Evolutionary conservation across 53 echinoderm and acorn worm genomes (phyloP).

Genomic region (Temnopleurus reevesii): DNA sequence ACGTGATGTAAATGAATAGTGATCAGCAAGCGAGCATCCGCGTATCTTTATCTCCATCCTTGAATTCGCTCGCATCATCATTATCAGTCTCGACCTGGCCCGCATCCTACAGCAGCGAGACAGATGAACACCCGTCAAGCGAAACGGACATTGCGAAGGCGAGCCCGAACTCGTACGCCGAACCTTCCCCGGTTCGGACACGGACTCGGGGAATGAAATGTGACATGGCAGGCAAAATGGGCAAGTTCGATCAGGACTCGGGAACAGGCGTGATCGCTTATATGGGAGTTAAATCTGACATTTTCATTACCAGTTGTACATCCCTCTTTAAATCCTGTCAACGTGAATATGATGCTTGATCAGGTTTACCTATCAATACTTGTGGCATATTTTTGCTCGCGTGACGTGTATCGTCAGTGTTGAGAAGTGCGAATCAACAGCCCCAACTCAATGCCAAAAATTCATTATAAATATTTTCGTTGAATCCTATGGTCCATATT

Average conservation of each 20-base stretch:
- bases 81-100: background rate
- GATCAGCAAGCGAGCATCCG: conserved; percentile 1
- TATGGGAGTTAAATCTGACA: conserved; percentile 25
- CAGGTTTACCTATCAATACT: background rate
- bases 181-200: background rate
- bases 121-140: background rate
- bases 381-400: conserved; percentile 22
- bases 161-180: background rate
- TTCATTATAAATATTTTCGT: no score
- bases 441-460: no score
- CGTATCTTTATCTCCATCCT: conserved; percentile 17
- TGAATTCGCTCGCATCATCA: conserved; percentile 37
- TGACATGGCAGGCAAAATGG: conserved; percentile 21
- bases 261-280: background rate
- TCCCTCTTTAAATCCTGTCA: conserved; percentile 31
- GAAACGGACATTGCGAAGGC: conserved; percentile 25
- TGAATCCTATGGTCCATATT: no score
- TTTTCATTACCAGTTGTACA: conserved; percentile 45
- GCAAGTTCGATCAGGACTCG: conserved; percentile 30
- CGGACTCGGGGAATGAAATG: conserved; percentile 1
- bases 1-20: conserved; percentile 26
- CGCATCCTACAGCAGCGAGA: background rate
- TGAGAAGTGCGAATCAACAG: background rate
- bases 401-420: background rate
- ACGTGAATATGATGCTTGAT: background rate